Percentiles rank a stretch among this genome's conserved stretches.
Evolutionary conservation across 2,113 vertebrate genomes (phyloP).

Genomic region (Amphiprion ocellaris): DNA sequence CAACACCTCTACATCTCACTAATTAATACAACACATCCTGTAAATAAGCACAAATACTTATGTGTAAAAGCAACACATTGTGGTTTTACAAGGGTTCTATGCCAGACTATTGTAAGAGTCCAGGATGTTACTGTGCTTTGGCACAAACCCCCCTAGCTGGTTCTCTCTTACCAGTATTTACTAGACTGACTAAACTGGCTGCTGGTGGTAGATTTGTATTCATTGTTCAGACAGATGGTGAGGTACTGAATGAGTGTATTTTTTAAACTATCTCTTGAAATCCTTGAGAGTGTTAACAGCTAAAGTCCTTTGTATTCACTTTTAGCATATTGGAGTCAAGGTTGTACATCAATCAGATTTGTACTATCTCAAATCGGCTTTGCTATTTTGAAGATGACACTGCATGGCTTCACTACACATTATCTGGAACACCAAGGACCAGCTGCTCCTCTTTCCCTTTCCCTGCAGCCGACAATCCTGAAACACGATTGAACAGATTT

Average conservation of each 20-base stretch:
- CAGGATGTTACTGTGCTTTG: slow-evolving; percentile 6
- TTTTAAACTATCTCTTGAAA: background rate
- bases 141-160: background rate
- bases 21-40: too few species aligned
- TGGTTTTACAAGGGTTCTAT: background rate
- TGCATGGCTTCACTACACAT: background rate
- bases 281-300: background rate
- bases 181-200: background rate
- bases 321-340: background rate
- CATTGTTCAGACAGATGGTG: background rate
- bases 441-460: background rate
- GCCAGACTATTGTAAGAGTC: background rate
- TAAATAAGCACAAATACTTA: background rate
- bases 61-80: background rate
- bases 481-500: slow-evolving; percentile 16
- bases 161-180: background rate
- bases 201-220: background rate
- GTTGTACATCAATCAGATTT: background rate
- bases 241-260: background rate
- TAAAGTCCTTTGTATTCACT: background rate
- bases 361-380: background rate
- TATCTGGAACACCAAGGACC: background rate
- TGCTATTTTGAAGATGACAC: background rate
- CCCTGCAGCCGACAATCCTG: background rate
- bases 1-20: too few species aligned